These are phyloP conservation scores for Acromyrmex echinatior DNA, from an alignment of 1,140 invertebrate genomes.

Conservation along the genomic window DNA sequence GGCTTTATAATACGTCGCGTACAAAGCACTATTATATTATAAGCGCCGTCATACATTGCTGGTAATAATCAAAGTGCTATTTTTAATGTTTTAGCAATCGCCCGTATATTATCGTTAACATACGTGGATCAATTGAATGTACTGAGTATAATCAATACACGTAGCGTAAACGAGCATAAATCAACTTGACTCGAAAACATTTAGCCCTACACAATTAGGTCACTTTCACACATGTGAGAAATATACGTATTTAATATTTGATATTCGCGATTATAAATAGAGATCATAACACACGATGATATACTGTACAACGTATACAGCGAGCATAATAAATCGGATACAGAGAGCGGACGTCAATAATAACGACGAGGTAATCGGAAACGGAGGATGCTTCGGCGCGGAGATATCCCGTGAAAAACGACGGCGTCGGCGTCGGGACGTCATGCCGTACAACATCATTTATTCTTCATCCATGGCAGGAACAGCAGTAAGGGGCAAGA, in stretches of 20 bases:
- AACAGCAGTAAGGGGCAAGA: conserved; percentile 29
- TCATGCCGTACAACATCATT: conserved; percentile 52
- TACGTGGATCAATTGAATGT: background rate
- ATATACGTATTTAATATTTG: background rate
- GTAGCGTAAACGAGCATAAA: conserved; percentile 41
- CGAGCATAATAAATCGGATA: conserved; percentile 29
- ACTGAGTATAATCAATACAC: conserved; percentile 25
- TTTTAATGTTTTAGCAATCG: conserved; percentile 23
- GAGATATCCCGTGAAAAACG: conserved; percentile 54
- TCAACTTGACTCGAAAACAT: conserved; percentile 36
- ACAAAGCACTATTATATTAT: background rate
- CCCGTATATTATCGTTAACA: conserved; percentile 28
- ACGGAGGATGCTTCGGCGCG: conserved; percentile 34
- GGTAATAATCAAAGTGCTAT: background rate
- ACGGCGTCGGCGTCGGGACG: conserved; percentile 36
- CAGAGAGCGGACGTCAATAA: background rate
- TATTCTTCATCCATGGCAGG: conserved; percentile 55
- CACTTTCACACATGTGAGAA: background rate
- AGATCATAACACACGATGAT: conserved; percentile 10
- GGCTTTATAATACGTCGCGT: background rate
- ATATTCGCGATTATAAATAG: background rate
- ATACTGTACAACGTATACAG: background rate
- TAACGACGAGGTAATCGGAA: conserved; percentile 59
- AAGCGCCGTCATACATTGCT: background rate
- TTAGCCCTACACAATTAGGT: background rate